Evolutionary conservation across 2,888 invertebrate species (phyloP), one percentile per base, ranked within the genome.

Genomic region (Dasysyrphus tricinctus): DNA sequence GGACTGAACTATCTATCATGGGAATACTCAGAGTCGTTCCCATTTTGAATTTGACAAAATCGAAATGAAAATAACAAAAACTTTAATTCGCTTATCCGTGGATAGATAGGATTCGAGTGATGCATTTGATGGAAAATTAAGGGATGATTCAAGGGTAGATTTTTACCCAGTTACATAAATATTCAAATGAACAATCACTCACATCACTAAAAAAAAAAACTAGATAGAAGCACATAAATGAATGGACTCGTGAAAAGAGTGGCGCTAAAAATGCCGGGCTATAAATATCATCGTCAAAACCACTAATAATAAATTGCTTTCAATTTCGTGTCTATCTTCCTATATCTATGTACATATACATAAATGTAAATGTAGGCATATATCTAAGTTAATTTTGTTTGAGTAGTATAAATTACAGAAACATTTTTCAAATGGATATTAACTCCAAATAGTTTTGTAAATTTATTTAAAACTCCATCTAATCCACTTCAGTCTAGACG

Each of bases 1-100:
- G 75, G 54, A 54, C 75, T 74, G 63, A 49, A 70, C 70, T 86
- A 81, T 86, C 82, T 86, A 56, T 86, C 86, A 82, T 82, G 86
- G 82, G 86, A 86, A 86, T 86, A 82, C 63, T 24, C 24, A 24
- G 61, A 59, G 61, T 59, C 37, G 44, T 79, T 75, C 54, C 81
- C 82, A 79, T 86, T 86, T 86, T 78, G 70, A 79, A 82, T 86
- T 72, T 75, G 57, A 78, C 24, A 39, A 69, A 69, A 69, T 69
- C 69, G 39, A 69, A 69, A 39, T 37, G 29, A 32, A 70, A 65
- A 72, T 56, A 75, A 81, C 57, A 70, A 76, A 54, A 59, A n/a
- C 12, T 57, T 67, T 81, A 79, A 78, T 81, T 86, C 74, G 75
- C 65, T 75, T 79, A 79, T 70, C 76, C 39, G n/a, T 61, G 39